Evolutionary conservation across 2,797 vertebrate genomes (phyloP).

Genomic region (Gallinago stenura): DNA sequence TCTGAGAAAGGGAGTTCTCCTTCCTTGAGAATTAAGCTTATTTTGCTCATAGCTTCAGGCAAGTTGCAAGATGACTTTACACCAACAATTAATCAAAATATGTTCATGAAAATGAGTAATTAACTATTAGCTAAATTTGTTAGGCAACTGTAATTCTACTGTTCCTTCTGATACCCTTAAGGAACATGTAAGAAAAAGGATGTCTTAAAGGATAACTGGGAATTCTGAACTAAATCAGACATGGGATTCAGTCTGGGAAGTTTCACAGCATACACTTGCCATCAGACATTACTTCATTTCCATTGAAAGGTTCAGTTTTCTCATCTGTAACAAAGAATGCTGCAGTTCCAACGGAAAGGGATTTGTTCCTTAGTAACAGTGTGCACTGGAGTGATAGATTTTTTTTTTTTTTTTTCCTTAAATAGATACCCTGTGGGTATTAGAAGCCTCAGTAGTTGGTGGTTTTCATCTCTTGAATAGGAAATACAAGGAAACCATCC

Average conservation of each 20-base stretch:
- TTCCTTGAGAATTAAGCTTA: not conserved
- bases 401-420: not conserved
- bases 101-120: not conserved
- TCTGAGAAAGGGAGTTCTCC: not conserved
- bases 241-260: not conserved
- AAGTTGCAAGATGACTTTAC: not conserved
- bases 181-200: not conserved
- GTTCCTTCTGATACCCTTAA: not conserved
- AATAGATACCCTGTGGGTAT: not conserved
- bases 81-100: not conserved
- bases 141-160: not conserved
- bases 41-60: not conserved
- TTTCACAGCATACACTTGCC: not conserved
- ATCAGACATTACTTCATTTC: constrained; percentile 60
- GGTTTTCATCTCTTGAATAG: not conserved
- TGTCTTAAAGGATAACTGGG: not conserved
- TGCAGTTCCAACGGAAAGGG: constrained; percentile 30
- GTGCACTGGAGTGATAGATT: not conserved
- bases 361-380: constrained; percentile 59
- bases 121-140: not conserved
- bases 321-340: constrained; percentile 25
- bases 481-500: not conserved
- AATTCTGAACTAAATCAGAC: not conserved
- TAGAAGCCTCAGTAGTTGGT: not conserved
- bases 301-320: constrained; percentile 30